phyloP scores from a whole-genome alignment of 2,113 vertebrate species.

The Calidris pugnax region DNA sequence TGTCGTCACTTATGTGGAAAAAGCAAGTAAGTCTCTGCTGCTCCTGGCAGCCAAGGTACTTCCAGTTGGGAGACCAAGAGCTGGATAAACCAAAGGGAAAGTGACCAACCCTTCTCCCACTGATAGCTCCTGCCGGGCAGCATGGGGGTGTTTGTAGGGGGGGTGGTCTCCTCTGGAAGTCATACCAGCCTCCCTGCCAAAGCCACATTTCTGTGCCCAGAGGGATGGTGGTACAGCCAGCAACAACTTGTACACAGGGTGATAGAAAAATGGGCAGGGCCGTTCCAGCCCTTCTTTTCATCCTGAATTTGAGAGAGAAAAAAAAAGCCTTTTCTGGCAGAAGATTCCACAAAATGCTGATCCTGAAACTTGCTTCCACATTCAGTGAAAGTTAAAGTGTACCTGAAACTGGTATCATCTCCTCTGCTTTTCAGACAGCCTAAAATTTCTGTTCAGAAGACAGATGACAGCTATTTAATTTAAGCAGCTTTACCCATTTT shows the following conservation, averaged over 20 bases:
- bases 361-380: neutral
- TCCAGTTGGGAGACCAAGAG: neutral
- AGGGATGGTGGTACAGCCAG: neutral
- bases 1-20: neutral
- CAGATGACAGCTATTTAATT: neutral
- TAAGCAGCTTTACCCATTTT: neutral
- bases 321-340: neutral
- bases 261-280: neutral
- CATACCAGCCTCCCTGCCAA: neutral
- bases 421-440: neutral
- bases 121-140: neutral
- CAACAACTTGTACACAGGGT: neutral
- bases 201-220: neutral
- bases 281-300: neutral
- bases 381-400: neutral
- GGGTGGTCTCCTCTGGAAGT: neutral
- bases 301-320: neutral
- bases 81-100: neutral
- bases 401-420: neutral
- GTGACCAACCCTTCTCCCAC: neutral
- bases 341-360: neutral
- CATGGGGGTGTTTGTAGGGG: neutral
- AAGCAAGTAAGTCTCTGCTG: neutral
- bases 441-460: neutral
- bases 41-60: neutral